These are phyloP conservation scores for Tinea semifulvella DNA, from an alignment of 2,888 invertebrate species.

Conservation along the genomic window DNA sequence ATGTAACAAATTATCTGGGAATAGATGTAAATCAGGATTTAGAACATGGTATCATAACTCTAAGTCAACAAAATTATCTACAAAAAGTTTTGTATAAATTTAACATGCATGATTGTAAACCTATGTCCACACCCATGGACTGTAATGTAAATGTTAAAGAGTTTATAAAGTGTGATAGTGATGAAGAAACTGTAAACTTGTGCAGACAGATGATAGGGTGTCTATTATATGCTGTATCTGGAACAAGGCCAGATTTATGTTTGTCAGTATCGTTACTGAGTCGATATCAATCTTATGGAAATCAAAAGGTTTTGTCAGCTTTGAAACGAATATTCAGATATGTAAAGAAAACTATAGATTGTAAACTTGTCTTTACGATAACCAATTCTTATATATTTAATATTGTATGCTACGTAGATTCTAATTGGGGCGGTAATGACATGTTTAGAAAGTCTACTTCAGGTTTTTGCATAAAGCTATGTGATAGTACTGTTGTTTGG, in stretches of 20 bases:
- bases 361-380: neutral
- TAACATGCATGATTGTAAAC: neutral
- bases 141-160: neutral
- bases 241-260: no score
- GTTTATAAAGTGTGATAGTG: neutral
- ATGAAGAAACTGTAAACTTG: neutral
- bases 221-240: neutral
- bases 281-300: neutral
- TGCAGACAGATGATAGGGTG: neutral
- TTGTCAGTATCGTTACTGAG: neutral
- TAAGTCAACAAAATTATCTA: neutral
- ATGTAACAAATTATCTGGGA: no score
- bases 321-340: neutral
- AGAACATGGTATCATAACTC: neutral
- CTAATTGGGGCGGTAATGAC: constrained; percentile 16
- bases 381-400: no score
- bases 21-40: neutral
- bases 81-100: neutral
- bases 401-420: no score
- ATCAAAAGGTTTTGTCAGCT: neutral
- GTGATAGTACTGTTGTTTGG: constrained; percentile 12
- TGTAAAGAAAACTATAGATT: neutral
- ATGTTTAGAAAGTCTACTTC: constrained; percentile 10
- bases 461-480: constrained; percentile 3
- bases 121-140: neutral